These are phyloP conservation scores for Passer montanus DNA, from an alignment of 2,113 vertebrate species.

Conservation along the genomic window DNA sequence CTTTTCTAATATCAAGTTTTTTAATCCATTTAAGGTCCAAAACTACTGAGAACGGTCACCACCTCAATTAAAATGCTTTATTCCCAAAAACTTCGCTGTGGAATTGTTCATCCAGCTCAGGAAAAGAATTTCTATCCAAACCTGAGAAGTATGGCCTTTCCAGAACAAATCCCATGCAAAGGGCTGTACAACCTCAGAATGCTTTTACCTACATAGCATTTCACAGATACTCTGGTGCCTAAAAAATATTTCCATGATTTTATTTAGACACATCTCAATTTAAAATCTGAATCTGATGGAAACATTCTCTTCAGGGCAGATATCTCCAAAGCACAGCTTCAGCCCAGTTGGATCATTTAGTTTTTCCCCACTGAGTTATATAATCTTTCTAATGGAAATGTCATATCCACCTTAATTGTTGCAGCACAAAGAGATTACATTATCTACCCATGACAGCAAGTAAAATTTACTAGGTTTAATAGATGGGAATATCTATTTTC, in stretches of 20 bases:
- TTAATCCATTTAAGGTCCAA: not conserved
- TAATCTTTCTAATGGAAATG: constrained; percentile 48
- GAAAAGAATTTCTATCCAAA: not conserved
- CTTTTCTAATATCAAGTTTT: not conserved
- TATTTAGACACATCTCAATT: not conserved
- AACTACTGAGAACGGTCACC: not conserved
- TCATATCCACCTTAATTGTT: constrained; percentile 56
- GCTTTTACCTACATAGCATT: not conserved
- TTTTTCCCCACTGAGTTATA: constrained; percentile 2
- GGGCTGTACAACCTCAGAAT: not conserved
- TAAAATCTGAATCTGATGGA: not conserved
- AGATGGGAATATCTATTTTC: not conserved
- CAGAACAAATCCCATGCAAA: not conserved
- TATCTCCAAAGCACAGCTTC: not conserved
- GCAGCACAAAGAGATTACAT: constrained; percentile 11
- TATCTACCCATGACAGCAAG: constrained; percentile 43
- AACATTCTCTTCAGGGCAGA: not conserved
- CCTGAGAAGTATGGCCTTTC: not conserved
- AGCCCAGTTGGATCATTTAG: not conserved
- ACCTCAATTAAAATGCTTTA: not conserved
- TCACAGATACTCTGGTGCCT: not conserved
- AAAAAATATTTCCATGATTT: not conserved
- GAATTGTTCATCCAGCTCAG: not conserved
- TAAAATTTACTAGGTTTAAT: constrained; percentile 18
- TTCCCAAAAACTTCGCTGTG: not conserved